Percentiles rank a stretch among this genome's conserved stretches.
Conservation (phyloP, 2,888 invertebrate species). For the Lasioglossum figueresi region DNA sequence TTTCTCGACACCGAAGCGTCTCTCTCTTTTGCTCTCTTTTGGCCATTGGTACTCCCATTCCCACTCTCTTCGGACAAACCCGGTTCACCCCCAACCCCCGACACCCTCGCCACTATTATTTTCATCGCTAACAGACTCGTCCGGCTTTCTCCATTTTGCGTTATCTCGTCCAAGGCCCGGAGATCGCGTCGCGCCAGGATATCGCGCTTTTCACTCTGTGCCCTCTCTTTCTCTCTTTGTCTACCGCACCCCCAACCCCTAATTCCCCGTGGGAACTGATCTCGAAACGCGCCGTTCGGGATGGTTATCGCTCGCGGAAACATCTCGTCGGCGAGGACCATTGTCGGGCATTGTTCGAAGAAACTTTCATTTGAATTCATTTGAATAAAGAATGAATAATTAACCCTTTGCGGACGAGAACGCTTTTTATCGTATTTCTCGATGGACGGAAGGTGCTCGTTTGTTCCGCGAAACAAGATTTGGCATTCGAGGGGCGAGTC, state of each 20-base stretch:
- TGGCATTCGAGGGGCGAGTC: neutral
- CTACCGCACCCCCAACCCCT: neutral
- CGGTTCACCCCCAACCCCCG: slow-evolving; percentile 36
- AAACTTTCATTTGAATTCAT: slow-evolving; percentile 2
- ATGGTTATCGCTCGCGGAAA: slow-evolving; percentile 39
- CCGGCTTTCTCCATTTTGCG: slow-evolving; percentile 55
- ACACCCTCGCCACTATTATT: slow-evolving; percentile 56
- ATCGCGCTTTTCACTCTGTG: slow-evolving; percentile 7
- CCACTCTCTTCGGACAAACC: slow-evolving; percentile 30
- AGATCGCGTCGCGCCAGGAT: slow-evolving; percentile 42
- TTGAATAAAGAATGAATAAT: neutral
- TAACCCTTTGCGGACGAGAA: neutral
- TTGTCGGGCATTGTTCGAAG: slow-evolving; percentile 1
- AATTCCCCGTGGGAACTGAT: slow-evolving; percentile 48
- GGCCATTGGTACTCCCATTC: neutral
- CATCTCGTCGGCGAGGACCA: slow-evolving; percentile 29
- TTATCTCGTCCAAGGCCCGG: slow-evolving; percentile 54
- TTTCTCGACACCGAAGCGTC: slow-evolving; percentile 33
- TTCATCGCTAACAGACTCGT: slow-evolving; percentile 65
- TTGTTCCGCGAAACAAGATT: neutral
- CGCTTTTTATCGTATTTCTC: neutral
- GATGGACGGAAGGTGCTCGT: neutral
- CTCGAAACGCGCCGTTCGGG: slow-evolving; percentile 46
- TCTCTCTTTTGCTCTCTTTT: slow-evolving; percentile 16
- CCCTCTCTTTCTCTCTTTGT: neutral